These are phyloP conservation scores for Chionodraco myersi DNA, from an alignment of 2,113 vertebrate genomes.

Conservation along the genomic window DNA sequence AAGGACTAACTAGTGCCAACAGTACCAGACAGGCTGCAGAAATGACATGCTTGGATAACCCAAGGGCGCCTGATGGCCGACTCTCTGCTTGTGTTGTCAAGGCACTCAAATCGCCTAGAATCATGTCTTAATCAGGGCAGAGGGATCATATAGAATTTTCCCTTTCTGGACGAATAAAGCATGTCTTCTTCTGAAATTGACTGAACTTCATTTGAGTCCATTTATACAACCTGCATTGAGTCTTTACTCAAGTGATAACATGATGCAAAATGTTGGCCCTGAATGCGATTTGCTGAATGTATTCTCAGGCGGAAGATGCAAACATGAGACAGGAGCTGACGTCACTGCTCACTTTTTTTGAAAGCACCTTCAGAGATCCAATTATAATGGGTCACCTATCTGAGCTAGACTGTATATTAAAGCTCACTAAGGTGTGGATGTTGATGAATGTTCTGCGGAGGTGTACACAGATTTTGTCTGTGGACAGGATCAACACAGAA, in stretches of 20 bases:
- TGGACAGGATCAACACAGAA: slow-evolving; percentile 18
- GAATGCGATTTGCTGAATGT: not conserved
- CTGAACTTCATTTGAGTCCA: not conserved
- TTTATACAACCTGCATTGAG: slow-evolving; percentile 3
- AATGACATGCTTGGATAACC: not conserved
- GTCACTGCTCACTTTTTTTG: slow-evolving; percentile 3
- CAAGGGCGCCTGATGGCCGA: not conserved
- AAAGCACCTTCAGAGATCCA: slow-evolving; percentile 25
- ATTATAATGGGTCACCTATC: slow-evolving; percentile 20
- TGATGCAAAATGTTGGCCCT: not conserved
- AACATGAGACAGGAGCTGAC: not conserved
- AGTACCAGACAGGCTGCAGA: not conserved
- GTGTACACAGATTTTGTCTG: slow-evolving; percentile 24
- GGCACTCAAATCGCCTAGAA: not conserved
- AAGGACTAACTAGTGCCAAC: not conserved
- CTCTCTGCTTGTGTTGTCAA: not conserved
- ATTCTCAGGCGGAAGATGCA: not conserved
- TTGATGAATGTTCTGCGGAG: slow-evolving; percentile 23
- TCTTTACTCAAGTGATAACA: not conserved
- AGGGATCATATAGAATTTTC: not conserved
- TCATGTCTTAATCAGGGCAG: not conserved
- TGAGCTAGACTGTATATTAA: slow-evolving; percentile 17
- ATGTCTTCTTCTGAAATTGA: not conserved
- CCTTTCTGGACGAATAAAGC: too few species aligned
- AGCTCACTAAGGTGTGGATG: slow-evolving; percentile 33